These are phyloP conservation scores for Glaucopsyche alexis DNA, from an alignment of 2,888 invertebrate species.

Conservation along the genomic window DNA sequence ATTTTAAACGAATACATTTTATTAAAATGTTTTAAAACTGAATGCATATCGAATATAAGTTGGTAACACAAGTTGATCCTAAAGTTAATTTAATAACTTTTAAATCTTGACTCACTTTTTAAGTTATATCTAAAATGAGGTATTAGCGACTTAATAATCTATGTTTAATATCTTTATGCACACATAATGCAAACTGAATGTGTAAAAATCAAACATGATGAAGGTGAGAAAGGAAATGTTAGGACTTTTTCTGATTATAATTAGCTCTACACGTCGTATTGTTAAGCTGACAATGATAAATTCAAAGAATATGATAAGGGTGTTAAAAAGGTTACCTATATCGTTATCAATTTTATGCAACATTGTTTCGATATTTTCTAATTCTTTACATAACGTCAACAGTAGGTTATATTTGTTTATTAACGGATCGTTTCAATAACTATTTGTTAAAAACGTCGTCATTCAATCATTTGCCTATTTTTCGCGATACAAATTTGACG, in stretches of 20 bases:
- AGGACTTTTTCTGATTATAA: constrained; percentile 8
- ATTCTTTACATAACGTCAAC: no score
- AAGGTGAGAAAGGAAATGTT: constrained; percentile 6
- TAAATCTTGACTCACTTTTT: no score
- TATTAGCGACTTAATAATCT: background rate
- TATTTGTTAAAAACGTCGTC: no score
- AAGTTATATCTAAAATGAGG: background rate
- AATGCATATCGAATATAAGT: background rate
- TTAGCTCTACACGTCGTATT: background rate
- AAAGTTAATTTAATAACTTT: background rate
- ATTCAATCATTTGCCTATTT: no score
- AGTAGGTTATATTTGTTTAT: no score
- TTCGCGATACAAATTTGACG: no score
- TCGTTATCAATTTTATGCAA: background rate
- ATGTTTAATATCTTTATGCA: background rate
- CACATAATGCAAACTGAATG: background rate
- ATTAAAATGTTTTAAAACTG: no score
- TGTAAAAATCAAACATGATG: background rate
- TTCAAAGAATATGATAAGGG: background rate
- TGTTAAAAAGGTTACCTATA: constrained; percentile 10
- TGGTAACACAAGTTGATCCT: no score
- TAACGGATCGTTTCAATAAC: no score
- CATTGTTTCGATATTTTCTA: background rate
- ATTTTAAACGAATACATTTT: background rate
- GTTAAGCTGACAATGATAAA: constrained; percentile 12